Evolutionary conservation across 23 tunicate species (phyloP).

Genomic region (Ascidia mentula): DNA sequence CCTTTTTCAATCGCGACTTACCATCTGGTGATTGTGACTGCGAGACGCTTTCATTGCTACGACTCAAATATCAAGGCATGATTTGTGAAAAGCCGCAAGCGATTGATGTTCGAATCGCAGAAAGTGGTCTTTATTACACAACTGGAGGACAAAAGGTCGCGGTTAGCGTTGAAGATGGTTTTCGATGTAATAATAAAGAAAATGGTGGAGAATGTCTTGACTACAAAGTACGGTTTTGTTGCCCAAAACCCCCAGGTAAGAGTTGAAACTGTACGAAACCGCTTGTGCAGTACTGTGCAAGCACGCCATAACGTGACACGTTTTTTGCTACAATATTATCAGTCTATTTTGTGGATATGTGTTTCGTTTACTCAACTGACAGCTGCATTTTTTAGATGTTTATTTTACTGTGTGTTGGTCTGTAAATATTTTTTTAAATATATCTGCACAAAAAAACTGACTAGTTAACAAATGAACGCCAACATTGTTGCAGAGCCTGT

Average conservation of each 20-base stretch:
- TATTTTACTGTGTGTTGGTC: too few relatives aligned
- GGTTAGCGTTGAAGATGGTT: neutral
- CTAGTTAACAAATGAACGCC: too few relatives aligned
- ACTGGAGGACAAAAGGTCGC: neutral
- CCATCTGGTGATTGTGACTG: conserved; percentile 10
- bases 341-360: too few relatives aligned
- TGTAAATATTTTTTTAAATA: too few relatives aligned
- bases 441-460: too few relatives aligned
- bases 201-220: neutral
- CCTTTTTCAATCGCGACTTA: neutral
- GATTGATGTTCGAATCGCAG: neutral
- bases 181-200: neutral
- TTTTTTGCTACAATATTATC: too few relatives aligned
- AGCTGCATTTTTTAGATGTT: too few relatives aligned
- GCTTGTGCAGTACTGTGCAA: too few relatives aligned
- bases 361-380: too few relatives aligned
- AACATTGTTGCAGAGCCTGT: conserved; percentile 4
- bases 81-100: neutral
- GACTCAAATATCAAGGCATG: neutral
- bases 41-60: neutral
- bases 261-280: too few relatives aligned
- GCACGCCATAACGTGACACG: too few relatives aligned
- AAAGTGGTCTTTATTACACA: neutral
- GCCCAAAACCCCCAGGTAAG: neutral
- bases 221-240: conserved; percentile 7